Evolutionary conservation across 2,888 invertebrate genomes (phyloP).

Genomic region (Meiosimyza platycephala): DNA sequence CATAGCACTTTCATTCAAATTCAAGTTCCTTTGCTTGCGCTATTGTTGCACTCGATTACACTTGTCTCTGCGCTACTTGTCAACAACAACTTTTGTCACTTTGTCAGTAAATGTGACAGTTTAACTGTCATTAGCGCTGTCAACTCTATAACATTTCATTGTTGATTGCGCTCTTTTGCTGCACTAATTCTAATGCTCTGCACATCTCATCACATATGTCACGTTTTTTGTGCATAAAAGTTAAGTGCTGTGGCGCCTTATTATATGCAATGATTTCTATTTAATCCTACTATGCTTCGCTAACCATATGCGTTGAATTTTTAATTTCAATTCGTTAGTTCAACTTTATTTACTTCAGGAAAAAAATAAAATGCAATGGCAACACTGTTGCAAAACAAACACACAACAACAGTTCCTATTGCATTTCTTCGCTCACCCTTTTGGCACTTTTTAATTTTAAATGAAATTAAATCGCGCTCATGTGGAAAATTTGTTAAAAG

Average conservation of each 20-base stretch:
- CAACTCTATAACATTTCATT: background rate
- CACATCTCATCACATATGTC: slow-evolving; percentile 23
- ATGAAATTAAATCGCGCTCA: slow-evolving; percentile 50
- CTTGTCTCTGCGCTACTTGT: background rate
- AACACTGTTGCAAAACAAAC: no score
- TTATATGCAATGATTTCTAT: slow-evolving; percentile 16
- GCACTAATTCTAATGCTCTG: no score
- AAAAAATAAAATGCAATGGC: slow-evolving; percentile 4
- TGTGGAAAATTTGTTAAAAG: slow-evolving; percentile 52
- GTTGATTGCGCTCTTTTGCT: no score
- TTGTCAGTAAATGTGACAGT: slow-evolving; percentile 29
- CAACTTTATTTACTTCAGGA: slow-evolving; percentile 10
- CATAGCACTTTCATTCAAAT: background rate
- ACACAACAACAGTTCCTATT: no score
- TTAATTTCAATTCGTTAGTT: slow-evolving; percentile 23
- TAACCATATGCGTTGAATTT: slow-evolving; percentile 43
- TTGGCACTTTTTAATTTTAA: slow-evolving; percentile 27
- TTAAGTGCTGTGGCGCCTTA: slow-evolving; percentile 3
- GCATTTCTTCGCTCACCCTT: slow-evolving; percentile 37
- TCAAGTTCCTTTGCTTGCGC: background rate
- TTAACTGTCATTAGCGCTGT: slow-evolving; percentile 29
- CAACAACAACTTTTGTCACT: background rate
- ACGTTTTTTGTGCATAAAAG: slow-evolving; percentile 25
- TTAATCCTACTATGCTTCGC: slow-evolving; percentile 1
- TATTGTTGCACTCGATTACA: slow-evolving; percentile 9